Conservation (phyloP, 2,797 vertebrate genomes). For the Thaleichthys pacificus region DNA sequence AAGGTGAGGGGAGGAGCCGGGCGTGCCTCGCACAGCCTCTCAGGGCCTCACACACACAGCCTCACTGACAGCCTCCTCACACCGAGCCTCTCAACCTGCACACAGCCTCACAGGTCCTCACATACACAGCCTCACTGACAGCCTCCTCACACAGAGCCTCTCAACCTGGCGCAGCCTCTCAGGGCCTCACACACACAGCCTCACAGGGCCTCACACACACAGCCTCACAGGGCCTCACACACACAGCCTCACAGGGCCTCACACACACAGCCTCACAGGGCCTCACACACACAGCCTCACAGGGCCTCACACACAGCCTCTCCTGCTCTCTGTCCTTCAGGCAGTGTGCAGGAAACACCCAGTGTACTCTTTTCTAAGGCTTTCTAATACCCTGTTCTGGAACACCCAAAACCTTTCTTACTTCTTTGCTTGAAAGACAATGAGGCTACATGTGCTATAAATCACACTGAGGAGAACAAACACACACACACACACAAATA, state of each 20-base stretch:
- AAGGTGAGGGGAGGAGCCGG: constrained; percentile 80
- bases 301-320: constrained; percentile 29
- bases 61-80: constrained; percentile 28
- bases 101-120: too few species aligned
- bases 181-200: constrained; percentile 42
- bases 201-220: constrained; percentile 50
- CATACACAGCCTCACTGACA: constrained; percentile 54
- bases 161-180: constrained; percentile 24
- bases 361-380: too few species aligned
- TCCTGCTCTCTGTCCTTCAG: constrained; percentile 1
- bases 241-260: constrained; percentile 34
- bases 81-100: too few species aligned
- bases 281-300: constrained; percentile 47
- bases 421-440: constrained; percentile 24
- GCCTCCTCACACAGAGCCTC: constrained; percentile 12
- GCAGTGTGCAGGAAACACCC: too few species aligned
- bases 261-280: neutral
- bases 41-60: constrained; percentile 39
- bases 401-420: neutral
- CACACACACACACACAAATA: constrained; percentile 37
- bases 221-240: constrained; percentile 49
- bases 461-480: constrained; percentile 33
- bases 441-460: constrained; percentile 32
- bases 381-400: too few species aligned
- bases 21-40: constrained; percentile 44